Conservation (phyloP, 1,140 invertebrate species). For the Meloidogyne hapla region DNA sequence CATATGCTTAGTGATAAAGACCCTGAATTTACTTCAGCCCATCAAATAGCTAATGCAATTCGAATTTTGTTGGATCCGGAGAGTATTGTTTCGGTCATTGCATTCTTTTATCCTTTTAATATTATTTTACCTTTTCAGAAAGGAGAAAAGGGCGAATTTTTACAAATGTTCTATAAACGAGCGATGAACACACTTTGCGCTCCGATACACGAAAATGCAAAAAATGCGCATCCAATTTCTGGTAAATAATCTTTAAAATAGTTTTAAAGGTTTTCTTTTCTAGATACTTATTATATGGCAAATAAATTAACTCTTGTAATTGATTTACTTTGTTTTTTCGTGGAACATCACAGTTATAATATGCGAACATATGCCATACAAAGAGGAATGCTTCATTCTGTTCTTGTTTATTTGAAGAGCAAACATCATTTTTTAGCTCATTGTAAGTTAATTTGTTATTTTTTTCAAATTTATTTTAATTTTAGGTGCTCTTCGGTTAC, state of each 20-base stretch:
- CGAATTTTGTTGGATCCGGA: conserved; percentile 92
- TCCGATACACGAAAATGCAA: conserved; percentile 55
- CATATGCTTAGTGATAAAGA: conserved; percentile 78
- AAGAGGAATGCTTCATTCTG: conserved; percentile 88
- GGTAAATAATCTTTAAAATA: conserved; percentile 21
- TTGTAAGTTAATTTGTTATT: conserved; percentile 69
- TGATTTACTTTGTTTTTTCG: conserved; percentile 95
- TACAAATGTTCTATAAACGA: conserved; percentile 97
- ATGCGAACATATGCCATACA: conserved; percentile 96
- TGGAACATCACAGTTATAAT: conserved; percentile 84
- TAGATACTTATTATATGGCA: conserved; percentile 91
- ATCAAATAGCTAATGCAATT: conserved; percentile 70
- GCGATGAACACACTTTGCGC: conserved; percentile 75
- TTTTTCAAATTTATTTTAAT: conserved; percentile 15
- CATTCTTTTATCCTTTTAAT: not conserved
- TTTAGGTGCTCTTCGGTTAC: conserved; percentile 83
- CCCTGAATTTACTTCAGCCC: conserved; percentile 85
- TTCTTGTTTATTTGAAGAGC: conserved; percentile 93
- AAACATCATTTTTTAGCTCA: conserved; percentile 95
- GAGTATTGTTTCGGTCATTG: conserved; percentile 80
- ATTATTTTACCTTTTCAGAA: conserved; percentile 68
- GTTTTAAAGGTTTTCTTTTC: conserved; percentile 32
- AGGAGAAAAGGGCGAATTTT: conserved; percentile 93
- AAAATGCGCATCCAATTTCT: conserved; percentile 40
- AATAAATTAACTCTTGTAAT: conserved; percentile 89